A percentile compares a stretch with the other conserved stretches of the same genome.
Evolutionary conservation across 2,888 invertebrate genomes (phyloP).

Genomic region (Oxytorus armatus): DNA sequence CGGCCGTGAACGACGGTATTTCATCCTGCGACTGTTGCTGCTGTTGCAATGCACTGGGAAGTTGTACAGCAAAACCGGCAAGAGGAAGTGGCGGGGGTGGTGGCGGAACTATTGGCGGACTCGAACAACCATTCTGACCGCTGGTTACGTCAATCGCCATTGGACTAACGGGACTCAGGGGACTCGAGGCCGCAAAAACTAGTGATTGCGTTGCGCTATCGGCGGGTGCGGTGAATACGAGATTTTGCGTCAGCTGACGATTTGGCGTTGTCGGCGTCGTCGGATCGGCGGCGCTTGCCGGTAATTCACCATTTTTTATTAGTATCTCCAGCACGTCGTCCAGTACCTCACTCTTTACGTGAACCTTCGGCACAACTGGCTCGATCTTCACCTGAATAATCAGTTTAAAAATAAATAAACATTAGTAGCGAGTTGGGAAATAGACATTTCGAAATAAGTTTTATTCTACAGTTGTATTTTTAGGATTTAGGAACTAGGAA

Average conservation of each 20-base stretch:
- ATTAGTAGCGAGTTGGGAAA: too few relatives aligned
- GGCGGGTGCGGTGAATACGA: constrained; percentile 81
- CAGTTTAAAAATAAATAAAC: background rate
- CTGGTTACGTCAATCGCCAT: constrained; percentile 81
- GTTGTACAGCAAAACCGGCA: constrained; percentile 82
- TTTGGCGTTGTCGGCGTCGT: constrained; percentile 86
- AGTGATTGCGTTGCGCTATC: constrained; percentile 81
- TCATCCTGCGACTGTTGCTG: constrained; percentile 76
- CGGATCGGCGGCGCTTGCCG: constrained; percentile 93
- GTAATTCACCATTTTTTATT: constrained; percentile 96
- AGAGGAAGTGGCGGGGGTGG: constrained; percentile 83
- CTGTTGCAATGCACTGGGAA: constrained; percentile 79
- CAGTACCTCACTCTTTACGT: constrained; percentile 91
- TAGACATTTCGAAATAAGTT: too few relatives aligned
- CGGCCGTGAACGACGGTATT: constrained; percentile 77
- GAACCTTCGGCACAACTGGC: constrained; percentile 82
- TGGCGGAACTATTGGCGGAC: constrained; percentile 76
- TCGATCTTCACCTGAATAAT: constrained; percentile 79
- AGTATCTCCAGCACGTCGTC: constrained; percentile 97
- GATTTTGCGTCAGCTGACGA: constrained; percentile 81
- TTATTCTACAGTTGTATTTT: too few relatives aligned
- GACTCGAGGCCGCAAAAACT: constrained; percentile 79
- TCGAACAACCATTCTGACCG: constrained; percentile 79
- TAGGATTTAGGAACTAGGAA: too few relatives aligned
- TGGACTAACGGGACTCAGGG: constrained; percentile 80